Evolutionary conservation across 2,888 invertebrate genomes (phyloP).

Genomic region (Cryptocephalus primarius): DNA sequence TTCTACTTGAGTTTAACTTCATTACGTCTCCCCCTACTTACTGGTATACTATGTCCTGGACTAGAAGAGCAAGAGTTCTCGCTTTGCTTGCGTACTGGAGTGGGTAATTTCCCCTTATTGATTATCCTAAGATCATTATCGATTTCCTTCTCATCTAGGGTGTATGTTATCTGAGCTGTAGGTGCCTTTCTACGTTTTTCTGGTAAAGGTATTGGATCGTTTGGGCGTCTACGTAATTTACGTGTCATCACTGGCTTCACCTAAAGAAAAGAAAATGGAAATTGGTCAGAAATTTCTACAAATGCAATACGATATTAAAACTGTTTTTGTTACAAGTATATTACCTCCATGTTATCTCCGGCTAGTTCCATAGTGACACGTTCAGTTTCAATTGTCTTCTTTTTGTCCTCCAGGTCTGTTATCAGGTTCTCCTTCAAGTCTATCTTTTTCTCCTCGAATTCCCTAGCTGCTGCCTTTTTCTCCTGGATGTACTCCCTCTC

Average conservation of each 20-base stretch:
- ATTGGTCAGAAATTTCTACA: neutral
- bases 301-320: neutral
- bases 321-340: neutral
- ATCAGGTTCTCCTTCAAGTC: constrained; percentile 83
- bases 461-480: constrained; percentile 79
- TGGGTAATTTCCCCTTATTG: constrained; percentile 43
- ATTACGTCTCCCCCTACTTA: neutral
- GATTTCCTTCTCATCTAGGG: constrained; percentile 81
- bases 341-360: constrained; percentile 33
- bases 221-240: constrained; percentile 82
- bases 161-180: constrained; percentile 72
- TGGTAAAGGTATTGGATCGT: constrained; percentile 84
- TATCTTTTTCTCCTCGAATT: constrained; percentile 90
- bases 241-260: constrained; percentile 95
- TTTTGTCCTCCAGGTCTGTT: constrained; percentile 86
- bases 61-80: constrained; percentile 30
- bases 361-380: constrained; percentile 79
- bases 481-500: constrained; percentile 81
- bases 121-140: constrained; percentile 69
- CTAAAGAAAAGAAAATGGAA: constrained; percentile 4
- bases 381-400: constrained; percentile 80
- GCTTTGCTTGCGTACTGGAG: constrained; percentile 46
- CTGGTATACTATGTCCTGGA: constrained; percentile 31
- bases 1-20: no score
- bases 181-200: constrained; percentile 80